Evolutionary conservation across 2,888 invertebrate genomes (phyloP), one percentile per base, ranked within the genome.

Genomic region (Melieria crassipennis): DNA sequence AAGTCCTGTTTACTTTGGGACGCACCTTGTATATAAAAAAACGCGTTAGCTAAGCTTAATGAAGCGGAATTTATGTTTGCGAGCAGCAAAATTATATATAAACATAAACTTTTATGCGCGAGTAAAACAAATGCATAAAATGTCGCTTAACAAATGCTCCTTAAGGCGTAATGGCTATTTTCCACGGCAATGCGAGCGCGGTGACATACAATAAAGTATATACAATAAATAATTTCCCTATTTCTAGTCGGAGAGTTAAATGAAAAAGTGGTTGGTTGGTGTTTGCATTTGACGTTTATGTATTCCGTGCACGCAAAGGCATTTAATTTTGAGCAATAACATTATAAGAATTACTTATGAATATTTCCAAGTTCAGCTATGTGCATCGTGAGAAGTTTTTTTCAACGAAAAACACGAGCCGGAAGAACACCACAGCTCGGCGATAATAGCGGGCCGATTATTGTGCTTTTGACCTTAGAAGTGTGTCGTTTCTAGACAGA

Each of bases 101-200:
- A 57, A 65, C 81, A 81, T 81, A 78, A 81, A 78, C 77, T 78
- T 81, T 82, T 77, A 81, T 81, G 81, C 75, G 78, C 70, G 72
- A 78, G 79, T 79, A 81, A 61, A 61, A 61, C 7, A 61, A 61
- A 58, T 58, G 11, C 3, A 58, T 4, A 10, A 30, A 30, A 30
- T 30, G 30, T 30, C 30, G 30, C 30, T 30, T 30, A 30, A 30
- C 1, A 42, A 7, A 4, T 43, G 60, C 57, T 11, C 3, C 62
- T 80, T 81, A 82, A 78, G 74, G 76, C 72, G 63, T 63, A 72
- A 81, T 75, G 80, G 79, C 78, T 75, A 73, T 75, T 74, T 73
- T 77, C 73, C 81, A 81, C 80, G 79, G 16, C 16, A 16, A 16
- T 4, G 6, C 13, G 7, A n/a, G 13, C 16, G 16, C 13, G 48